phyloP scores from a whole-genome alignment of 2,888 invertebrate species.

The Adelognathus sp. region DNA sequence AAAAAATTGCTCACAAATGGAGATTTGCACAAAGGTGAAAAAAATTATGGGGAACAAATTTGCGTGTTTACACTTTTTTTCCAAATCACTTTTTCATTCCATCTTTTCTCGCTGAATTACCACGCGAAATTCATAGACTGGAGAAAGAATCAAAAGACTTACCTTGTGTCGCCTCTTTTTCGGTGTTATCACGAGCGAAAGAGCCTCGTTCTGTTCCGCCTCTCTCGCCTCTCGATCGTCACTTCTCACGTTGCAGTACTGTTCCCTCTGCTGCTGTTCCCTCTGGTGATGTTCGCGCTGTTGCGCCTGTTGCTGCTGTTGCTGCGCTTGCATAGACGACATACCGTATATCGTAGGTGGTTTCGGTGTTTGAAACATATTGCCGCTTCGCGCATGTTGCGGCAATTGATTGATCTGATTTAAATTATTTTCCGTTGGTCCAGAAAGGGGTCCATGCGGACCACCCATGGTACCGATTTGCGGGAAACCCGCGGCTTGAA shows the following conservation, averaged over 20 bases:
- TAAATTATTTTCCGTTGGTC: conserved; percentile 82
- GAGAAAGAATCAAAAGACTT: conserved; percentile 26
- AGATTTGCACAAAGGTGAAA: too few relatives aligned
- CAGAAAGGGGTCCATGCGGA: conserved; percentile 76
- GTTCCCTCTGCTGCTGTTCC: conserved; percentile 76
- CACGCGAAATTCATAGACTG: neutral
- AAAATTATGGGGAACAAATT: too few relatives aligned
- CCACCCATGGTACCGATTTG: conserved; percentile 83
- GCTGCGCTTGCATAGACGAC: conserved; percentile 81
- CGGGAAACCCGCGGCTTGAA: conserved; percentile 83
- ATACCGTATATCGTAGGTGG: conserved; percentile 84
- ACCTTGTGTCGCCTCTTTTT: conserved; percentile 98
- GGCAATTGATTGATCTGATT: conserved; percentile 84
- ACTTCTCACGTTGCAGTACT: conserved; percentile 76
- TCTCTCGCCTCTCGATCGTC: conserved; percentile 82
- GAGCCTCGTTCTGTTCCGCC: conserved; percentile 95
- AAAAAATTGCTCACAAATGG: too few relatives aligned
- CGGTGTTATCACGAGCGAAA: conserved; percentile 96
- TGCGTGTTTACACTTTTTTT: neutral
- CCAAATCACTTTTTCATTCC: neutral
- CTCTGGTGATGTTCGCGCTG: conserved; percentile 71
- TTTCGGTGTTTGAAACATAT: conserved; percentile 93
- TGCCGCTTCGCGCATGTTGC: conserved; percentile 86
- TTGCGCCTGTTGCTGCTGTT: conserved; percentile 82
- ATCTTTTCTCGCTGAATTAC: neutral